Conservation (phyloP, 2,113 vertebrate species). For the Mesocricetus auratus region DNA sequence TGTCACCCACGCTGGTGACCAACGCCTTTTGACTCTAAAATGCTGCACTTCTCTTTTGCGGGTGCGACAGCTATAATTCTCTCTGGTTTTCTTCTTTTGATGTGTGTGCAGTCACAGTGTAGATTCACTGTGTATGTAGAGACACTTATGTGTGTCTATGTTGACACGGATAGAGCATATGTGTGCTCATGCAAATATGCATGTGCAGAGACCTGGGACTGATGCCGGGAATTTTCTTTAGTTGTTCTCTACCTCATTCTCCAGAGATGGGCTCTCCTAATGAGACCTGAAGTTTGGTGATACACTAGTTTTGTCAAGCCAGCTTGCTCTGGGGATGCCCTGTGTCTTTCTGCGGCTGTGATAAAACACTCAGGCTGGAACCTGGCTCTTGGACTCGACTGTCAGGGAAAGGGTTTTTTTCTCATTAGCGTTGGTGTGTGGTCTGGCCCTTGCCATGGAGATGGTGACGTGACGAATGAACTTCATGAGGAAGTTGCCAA, state of each 20-base stretch:
- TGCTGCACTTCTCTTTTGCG: rapidly evolving
- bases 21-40: not conserved
- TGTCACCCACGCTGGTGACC: rapidly evolving
- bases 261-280: not conserved
- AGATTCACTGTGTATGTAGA: not conserved
- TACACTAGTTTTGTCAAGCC: not conserved
- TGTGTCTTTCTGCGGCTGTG: no score
- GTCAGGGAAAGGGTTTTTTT: not conserved
- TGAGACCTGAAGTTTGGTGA: not conserved
- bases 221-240: not conserved
- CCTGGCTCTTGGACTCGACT: not conserved
- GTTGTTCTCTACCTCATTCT: not conserved
- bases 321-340: not conserved
- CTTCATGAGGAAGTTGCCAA: not conserved
- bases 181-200: not conserved
- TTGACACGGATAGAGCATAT: not conserved
- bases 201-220: no score
- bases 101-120: no score
- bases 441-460: not conserved
- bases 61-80: not conserved
- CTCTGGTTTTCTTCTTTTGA: no score
- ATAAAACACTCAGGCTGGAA: no score
- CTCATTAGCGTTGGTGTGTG: not conserved
- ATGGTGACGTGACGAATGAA: not conserved
- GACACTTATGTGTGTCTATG: not conserved